Evolutionary conservation across 2,797 vertebrate species (phyloP), one percentile per base, ranked within the genome.

Genomic region (Melanotaenia maccullochi): DNA sequence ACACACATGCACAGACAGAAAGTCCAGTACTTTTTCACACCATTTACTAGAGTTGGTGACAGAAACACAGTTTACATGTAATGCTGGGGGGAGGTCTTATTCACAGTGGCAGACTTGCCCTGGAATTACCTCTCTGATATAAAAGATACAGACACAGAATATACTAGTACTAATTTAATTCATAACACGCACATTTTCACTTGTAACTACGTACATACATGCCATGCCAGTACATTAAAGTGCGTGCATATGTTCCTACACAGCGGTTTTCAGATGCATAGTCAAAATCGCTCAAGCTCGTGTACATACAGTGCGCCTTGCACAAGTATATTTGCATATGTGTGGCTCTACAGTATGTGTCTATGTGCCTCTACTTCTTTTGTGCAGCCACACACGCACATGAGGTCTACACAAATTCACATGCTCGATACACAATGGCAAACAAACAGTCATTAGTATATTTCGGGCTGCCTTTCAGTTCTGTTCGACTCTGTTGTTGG

Each of bases 361-460:
- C 32, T 33, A 33, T 33, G 32, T 33, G 32, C 30, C 22, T 76
- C n/a, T 59, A 13, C 58, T 63, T 76, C 47, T 52, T 60, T 35
- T 36, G 42, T 56, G 25, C 65, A 62, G 20, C 12, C 65, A 54
- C 66, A 73, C 73, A 71, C 70, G 33, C 65, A 62, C 51, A 72
- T 65, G 65, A 54, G 40, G 81, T 67, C 68, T 56, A 56, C 57
- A 87, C 63, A 86, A 58, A 84, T 60, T 85, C 82, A 75, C 64
- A 77, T 63, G 72, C 83, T 68, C 70, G 61, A 49, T 72, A 84
- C 86, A 89, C 88, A 87, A 79, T 72, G 54, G 79, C 84, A 88
- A 91, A 90, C 89, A 88, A 88, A 87, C 88, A 90, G 86, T 92
- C 90, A 90, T 92, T 93, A 90, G 92, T 82, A 87, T 88, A 86